Percentiles rank a stretch among this genome's conserved stretches.
These are phyloP conservation scores for Cheilosia scutellata DNA, from an alignment of 2,888 invertebrate species.

Conservation along the genomic window DNA sequence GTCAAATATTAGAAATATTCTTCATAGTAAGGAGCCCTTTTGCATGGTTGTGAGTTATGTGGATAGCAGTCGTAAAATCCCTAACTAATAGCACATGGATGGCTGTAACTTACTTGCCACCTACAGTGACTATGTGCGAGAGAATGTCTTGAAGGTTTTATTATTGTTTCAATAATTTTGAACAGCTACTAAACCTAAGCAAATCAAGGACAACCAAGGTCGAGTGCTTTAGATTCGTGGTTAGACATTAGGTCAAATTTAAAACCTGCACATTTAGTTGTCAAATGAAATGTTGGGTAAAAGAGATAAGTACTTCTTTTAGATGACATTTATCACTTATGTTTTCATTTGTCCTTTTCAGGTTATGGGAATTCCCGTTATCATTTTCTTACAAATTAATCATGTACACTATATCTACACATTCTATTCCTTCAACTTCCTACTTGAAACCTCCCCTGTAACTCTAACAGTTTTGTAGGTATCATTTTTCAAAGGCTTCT, in stretches of 20 bases:
- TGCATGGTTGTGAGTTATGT: slow-evolving; percentile 31
- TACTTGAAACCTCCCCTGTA: not conserved
- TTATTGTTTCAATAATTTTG: slow-evolving; percentile 31
- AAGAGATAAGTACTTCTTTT: too few species aligned
- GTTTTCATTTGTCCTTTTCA: not conserved
- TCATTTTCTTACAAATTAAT: not conserved
- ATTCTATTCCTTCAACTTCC: slow-evolving; percentile 5
- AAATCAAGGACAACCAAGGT: not conserved
- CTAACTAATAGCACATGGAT: slow-evolving; percentile 9
- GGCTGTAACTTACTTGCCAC: not conserved
- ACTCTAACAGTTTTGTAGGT: not conserved
- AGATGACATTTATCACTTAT: not conserved
- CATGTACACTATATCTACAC: too few species aligned
- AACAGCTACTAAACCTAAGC: not conserved
- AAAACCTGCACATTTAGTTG: not conserved
- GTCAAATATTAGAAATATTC: slow-evolving; percentile 36
- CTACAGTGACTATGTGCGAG: not conserved
- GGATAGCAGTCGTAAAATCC: slow-evolving; percentile 35
- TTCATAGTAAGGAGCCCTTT: slow-evolving; percentile 4
- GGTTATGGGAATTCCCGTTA: not conserved
- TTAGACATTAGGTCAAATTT: not conserved
- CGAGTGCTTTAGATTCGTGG: not conserved
- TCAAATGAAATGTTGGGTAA: too few species aligned
- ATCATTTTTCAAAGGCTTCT: slow-evolving; percentile 15
- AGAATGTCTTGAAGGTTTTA: slow-evolving; percentile 3